These are phyloP conservation scores for Lathamus discolor DNA, from an alignment of 2,113 vertebrate species.

Conservation along the genomic window DNA sequence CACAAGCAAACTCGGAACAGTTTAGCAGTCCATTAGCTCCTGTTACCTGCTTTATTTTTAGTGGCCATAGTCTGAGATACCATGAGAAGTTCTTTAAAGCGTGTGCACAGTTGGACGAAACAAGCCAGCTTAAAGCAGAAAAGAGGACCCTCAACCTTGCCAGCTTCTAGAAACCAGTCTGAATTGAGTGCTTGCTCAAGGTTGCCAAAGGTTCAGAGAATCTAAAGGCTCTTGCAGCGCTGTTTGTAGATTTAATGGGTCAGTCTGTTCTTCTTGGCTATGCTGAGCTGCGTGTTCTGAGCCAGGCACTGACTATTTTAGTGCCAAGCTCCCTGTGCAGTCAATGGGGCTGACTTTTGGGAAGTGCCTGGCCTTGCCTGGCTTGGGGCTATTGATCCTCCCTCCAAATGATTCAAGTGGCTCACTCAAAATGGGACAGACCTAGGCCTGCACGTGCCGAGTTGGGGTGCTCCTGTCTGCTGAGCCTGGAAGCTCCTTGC, in stretches of 20 bases:
- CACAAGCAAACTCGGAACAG: not conserved
- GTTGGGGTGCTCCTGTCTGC: not conserved
- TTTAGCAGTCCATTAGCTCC: not conserved
- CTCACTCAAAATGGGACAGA: not conserved
- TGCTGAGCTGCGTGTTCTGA: not conserved
- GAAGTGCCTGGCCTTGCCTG: not conserved
- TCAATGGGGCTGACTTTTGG: not conserved
- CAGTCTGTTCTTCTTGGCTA: slow-evolving; percentile 10
- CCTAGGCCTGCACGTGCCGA: accelerated
- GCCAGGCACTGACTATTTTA: accelerated
- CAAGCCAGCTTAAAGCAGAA: not conserved
- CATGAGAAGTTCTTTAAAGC: not conserved
- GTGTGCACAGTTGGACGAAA: not conserved
- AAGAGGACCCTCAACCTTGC: not conserved
- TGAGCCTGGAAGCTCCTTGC: not conserved
- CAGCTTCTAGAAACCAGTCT: not conserved
- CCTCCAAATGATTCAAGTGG: accelerated
- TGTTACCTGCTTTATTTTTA: not conserved
- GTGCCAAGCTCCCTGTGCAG: not conserved
- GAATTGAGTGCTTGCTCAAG: not conserved
- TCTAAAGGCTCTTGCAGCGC: not conserved
- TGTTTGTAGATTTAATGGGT: slow-evolving; percentile 4
- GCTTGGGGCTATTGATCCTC: not conserved
- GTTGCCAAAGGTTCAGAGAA: not conserved
- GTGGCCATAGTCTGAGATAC: not conserved